These are phyloP conservation scores for Sialia sialis DNA, from an alignment of 2,113 vertebrate genomes.

Conservation along the genomic window DNA sequence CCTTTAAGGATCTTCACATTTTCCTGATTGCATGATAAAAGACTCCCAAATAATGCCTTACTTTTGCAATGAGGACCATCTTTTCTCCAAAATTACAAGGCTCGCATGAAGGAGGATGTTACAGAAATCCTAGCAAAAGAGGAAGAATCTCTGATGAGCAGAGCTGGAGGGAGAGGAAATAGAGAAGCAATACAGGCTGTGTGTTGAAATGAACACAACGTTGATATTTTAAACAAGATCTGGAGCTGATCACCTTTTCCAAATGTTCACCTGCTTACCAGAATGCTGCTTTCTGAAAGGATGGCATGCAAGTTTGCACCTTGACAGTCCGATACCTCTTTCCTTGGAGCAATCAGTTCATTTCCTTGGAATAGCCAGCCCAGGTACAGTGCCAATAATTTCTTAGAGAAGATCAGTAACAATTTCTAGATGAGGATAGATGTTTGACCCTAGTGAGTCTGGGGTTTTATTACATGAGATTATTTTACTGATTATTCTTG, in stretches of 20 bases:
- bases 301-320: background rate
- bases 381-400: background rate
- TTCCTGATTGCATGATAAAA: background rate
- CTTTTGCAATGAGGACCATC: background rate
- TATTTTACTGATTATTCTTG: background rate
- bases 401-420: background rate
- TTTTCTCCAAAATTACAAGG: background rate
- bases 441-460: background rate
- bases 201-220: background rate
- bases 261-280: background rate
- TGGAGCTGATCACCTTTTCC: background rate
- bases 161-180: background rate
- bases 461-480: background rate
- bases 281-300: background rate
- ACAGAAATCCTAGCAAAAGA: background rate
- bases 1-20: fast-evolving
- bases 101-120: fast-evolving
- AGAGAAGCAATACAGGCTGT: background rate
- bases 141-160: background rate
- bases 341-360: background rate
- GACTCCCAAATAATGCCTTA: background rate
- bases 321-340: background rate
- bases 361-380: background rate
- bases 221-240: background rate
- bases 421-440: background rate